Percentiles rank a stretch among this genome's conserved stretches.
These are phyloP conservation scores for Chloromyia formosa DNA, from an alignment of 2,888 invertebrate species.

Conservation along the genomic window DNA sequence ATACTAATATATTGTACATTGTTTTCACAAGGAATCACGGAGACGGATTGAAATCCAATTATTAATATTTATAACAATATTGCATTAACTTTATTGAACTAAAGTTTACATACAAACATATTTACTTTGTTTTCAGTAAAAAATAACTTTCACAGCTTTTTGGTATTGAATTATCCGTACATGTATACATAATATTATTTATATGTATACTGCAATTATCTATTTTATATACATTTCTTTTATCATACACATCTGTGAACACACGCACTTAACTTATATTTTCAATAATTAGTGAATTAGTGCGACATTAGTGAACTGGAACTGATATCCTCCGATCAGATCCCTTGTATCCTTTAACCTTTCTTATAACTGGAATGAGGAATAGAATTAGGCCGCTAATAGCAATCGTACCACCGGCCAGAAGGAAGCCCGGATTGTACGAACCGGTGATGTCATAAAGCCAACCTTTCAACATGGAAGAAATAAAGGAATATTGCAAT, in stretches of 20 bases:
- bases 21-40: too few species aligned
- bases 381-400: constrained; percentile 90
- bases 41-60: too few species aligned
- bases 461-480: constrained; percentile 71
- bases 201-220: constrained; percentile 2
- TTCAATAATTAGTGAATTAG: constrained; percentile 1
- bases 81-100: constrained; percentile 38
- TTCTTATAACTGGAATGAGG: constrained; percentile 78
- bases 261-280: constrained; percentile 22
- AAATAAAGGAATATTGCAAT: constrained; percentile 19
- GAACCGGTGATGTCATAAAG: constrained; percentile 80
- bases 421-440: constrained; percentile 87
- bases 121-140: constrained; percentile 34
- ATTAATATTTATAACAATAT: constrained; percentile 5
- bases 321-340: not conserved
- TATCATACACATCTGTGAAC: constrained; percentile 2
- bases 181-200: constrained; percentile 10
- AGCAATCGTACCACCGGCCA: constrained; percentile 87
- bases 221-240: not conserved
- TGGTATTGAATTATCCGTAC: constrained; percentile 26
- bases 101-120: constrained; percentile 32
- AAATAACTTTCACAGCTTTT: constrained; percentile 47
- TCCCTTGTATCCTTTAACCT: constrained; percentile 55
- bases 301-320: not conserved
- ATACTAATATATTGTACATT: not conserved